These are phyloP conservation scores for Sthenelais limicola DNA, from an alignment of 2,888 invertebrate species.

Conservation along the genomic window DNA sequence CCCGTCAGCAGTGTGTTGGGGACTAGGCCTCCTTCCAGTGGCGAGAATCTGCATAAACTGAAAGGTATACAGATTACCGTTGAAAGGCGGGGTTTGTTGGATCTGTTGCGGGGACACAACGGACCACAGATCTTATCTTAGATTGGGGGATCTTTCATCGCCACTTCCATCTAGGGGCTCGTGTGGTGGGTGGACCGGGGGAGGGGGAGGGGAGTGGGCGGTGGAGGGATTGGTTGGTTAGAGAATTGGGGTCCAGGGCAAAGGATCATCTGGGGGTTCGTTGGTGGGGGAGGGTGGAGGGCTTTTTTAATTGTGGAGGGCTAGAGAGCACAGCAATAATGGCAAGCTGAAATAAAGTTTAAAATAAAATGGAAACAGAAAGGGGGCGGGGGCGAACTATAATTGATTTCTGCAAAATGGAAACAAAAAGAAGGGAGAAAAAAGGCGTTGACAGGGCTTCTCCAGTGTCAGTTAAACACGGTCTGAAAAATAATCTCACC, in stretches of 20 bases:
- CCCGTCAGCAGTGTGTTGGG: slow-evolving; percentile 66
- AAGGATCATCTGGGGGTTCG: neutral
- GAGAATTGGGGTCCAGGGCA: neutral
- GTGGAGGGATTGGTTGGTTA: neutral
- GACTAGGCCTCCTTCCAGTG: slow-evolving; percentile 66
- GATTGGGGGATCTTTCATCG: no score
- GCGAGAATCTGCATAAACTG: slow-evolving; percentile 63
- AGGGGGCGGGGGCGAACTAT: neutral
- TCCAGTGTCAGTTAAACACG: neutral
- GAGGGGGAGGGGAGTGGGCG: slow-evolving; percentile 2
- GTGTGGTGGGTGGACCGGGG: no score
- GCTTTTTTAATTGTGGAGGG: neutral
- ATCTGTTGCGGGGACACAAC: no score
- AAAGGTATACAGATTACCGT: slow-evolving; percentile 37
- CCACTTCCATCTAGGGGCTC: no score
- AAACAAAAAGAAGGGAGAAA: slow-evolving; percentile 6
- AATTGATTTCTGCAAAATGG: neutral
- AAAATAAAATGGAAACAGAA: neutral
- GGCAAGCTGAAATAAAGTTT: neutral
- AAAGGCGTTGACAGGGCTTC: neutral
- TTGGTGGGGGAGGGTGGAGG: neutral
- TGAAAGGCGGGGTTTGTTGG: slow-evolving; percentile 2
- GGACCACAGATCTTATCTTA: no score
- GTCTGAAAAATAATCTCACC: no score
- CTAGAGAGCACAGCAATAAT: neutral